Evolutionary conservation across 2,113 vertebrate species (phyloP), one percentile per base, ranked within the genome.

Genomic region (Otus sunia): DNA sequence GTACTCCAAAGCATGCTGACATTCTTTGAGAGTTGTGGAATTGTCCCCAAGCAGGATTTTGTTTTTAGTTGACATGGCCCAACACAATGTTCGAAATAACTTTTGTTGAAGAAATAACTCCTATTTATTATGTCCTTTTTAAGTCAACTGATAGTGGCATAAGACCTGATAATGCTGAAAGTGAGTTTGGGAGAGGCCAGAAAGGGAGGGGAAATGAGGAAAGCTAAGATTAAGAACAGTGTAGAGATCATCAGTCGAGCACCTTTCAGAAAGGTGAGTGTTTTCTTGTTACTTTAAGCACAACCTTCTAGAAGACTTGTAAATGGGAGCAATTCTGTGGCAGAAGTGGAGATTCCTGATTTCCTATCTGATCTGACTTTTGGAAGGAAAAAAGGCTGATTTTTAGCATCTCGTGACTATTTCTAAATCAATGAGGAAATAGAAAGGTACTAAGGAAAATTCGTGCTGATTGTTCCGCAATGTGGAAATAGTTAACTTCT

Each of bases 401-500:
- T 78, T 93, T 83, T 92, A 69, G 59, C 32, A 78, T 90, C 39
- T 84, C 22, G 2, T 15, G 15, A 71, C 3, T 66, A 62, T 62
- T 94, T 76, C 66, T 64, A 86, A 81, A 92, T 49, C 34, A 12
- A 19, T 43, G 81, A 91, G 71, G 78, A 75, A 82, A 66, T 14
- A 43, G 45, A 90, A 79, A 13, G 15, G 11, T 81, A 32, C 19
- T 55, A 59, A 88, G 1, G 13, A 71, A 89, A 74, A 41, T 29
- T 63, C 3, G 15, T 85, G 9, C 19, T 45, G 43, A 59, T 53
- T 36, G 29, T 77, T 82, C 77, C 29, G 8, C 59, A 89, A 19
- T 14, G 3, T 72, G 53, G 90, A 86, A 94, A 75, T 83, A 72
- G 74, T 94, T 94, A 82, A 95, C 59, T 92, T 69, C 58, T 72